phyloP scores from a whole-genome alignment of 2,888 invertebrate species.

The Germaria angustata region DNA sequence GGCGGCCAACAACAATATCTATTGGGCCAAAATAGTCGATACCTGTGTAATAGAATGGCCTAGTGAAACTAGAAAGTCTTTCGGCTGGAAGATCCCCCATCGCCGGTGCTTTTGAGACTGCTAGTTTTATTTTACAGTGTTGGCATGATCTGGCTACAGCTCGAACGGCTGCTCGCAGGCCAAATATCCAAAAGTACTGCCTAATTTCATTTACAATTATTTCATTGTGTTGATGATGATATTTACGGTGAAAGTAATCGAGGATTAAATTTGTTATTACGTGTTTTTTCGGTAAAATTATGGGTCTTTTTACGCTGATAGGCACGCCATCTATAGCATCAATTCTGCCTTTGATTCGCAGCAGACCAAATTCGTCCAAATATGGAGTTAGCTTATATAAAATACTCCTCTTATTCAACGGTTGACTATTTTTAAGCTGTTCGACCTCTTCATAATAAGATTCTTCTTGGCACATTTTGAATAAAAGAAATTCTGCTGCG shows the following conservation, averaged over 20 bases:
- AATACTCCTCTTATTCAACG: no score
- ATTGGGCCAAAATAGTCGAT: neutral
- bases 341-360: no score
- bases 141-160: neutral
- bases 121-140: neutral
- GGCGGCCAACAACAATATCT: neutral
- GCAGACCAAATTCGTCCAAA: no score
- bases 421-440: no score
- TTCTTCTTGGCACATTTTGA: neutral
- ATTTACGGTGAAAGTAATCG: constrained; percentile 24
- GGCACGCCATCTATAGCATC: no score
- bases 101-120: neutral
- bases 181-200: neutral
- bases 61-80: neutral
- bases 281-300: neutral
- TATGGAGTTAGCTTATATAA: no score
- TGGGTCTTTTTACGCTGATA: neutral
- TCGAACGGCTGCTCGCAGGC: neutral
- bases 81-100: neutral
- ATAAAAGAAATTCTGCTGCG: no score
- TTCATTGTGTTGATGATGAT: neutral
- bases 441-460: neutral
- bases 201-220: constrained; percentile 1
- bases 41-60: neutral
- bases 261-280: neutral